phyloP scores from a whole-genome alignment of 2,797 vertebrate genomes.

The Diplodus sargus region DNA sequence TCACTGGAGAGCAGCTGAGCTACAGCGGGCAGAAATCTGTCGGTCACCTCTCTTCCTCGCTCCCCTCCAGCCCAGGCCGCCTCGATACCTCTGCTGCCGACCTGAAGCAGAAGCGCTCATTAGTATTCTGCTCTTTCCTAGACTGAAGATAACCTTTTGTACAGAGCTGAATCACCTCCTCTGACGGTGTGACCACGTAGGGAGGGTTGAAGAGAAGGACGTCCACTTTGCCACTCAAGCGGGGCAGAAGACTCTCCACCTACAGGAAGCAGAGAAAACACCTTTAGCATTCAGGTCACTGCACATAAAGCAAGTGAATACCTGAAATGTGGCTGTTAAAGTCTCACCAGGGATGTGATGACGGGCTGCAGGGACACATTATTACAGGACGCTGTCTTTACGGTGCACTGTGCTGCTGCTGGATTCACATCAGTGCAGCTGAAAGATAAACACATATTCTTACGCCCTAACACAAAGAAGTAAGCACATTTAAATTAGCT shows the following conservation, averaged over 20 bases:
- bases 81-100: constrained; percentile 88
- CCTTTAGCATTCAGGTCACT: fast-evolving
- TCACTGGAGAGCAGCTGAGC: constrained; percentile 87
- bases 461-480: too few relatives aligned
- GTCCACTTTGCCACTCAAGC: constrained; percentile 90
- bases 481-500: too few relatives aligned
- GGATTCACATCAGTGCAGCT: constrained; percentile 96
- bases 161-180: constrained; percentile 86
- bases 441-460: neutral
- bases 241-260: constrained; percentile 89
- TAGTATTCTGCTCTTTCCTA: neutral
- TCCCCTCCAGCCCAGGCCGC: constrained; percentile 95
- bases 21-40: constrained; percentile 90
- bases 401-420: constrained; percentile 88
- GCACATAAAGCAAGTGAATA: fast-evolving
- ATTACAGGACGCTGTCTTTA: constrained; percentile 88
- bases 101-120: constrained; percentile 73
- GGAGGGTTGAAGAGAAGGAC: constrained; percentile 96
- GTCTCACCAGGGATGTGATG: constrained; percentile 91
- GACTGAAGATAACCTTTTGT: neutral
- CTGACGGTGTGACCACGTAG: constrained; percentile 93
- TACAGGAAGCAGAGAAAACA: constrained; percentile 43
- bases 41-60: constrained; percentile 92
- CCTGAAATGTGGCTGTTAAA: neutral
- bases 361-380: constrained; percentile 88